Conservation (phyloP, 2,797 vertebrate genomes). For the Dromococcyx pavoninus region DNA sequence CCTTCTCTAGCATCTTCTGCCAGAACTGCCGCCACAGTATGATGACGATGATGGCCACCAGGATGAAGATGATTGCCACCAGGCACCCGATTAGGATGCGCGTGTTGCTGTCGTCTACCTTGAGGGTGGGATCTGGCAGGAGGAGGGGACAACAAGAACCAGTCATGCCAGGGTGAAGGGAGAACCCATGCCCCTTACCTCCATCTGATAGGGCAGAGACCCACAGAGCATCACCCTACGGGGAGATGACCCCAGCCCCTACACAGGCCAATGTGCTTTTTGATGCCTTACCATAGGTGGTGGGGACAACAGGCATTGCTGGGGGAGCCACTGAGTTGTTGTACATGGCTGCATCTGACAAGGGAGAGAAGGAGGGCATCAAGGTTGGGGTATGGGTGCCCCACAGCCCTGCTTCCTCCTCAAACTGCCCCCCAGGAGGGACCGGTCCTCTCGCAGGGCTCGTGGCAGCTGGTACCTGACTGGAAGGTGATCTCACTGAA, state of each 20-base stretch:
- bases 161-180: accelerated
- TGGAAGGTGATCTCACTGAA: conserved; percentile 99
- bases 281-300: conserved; percentile 74
- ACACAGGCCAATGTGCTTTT: background rate
- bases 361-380: background rate
- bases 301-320: conserved; percentile 72
- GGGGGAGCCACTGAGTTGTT: conserved; percentile 87
- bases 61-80: conserved; percentile 97
- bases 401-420: background rate
- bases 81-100: conserved; percentile 95
- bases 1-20: conserved; percentile 99
- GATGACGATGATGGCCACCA: conserved; percentile 95
- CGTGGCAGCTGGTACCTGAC: conserved; percentile 78
- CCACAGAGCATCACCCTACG: background rate
- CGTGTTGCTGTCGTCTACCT: conserved; percentile 96
- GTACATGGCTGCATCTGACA: conserved; percentile 93
- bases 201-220: accelerated
- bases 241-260: too few species aligned
- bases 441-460: accelerated
- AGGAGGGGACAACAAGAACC: background rate
- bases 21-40: conserved; percentile 98
- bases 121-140: conserved; percentile 87
- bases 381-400: accelerated
- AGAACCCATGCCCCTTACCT: background rate
- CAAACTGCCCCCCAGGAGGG: background rate